Conservation (phyloP, 1,140 invertebrate genomes). For the Megathymus violae region DNA sequence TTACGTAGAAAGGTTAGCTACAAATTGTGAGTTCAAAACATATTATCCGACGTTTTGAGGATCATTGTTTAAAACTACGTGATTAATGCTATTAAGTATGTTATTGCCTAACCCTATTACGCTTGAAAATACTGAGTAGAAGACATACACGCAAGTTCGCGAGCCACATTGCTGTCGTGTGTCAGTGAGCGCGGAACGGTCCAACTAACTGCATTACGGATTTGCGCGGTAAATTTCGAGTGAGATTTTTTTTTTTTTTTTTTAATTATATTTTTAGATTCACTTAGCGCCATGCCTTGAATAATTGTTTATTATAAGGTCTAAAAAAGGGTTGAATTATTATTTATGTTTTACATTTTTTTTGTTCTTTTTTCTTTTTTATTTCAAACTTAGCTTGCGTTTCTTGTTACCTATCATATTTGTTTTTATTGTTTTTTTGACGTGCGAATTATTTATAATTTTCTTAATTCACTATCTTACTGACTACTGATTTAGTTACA, state of each 20-base stretch:
- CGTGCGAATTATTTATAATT: too few relatives aligned
- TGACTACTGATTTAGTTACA: too few relatives aligned
- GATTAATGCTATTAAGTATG: slow-evolving; percentile 29
- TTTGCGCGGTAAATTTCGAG: slow-evolving; percentile 26
- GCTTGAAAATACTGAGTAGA: slow-evolving; percentile 38
- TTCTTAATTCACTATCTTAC: too few relatives aligned
- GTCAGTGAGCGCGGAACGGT: slow-evolving; percentile 35
- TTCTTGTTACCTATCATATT: too few relatives aligned
- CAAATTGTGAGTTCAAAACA: background rate
- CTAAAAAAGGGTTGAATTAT: too few relatives aligned
- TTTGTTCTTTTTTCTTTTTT: too few relatives aligned
- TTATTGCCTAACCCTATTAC: slow-evolving; percentile 38
- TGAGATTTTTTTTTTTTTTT: slow-evolving; percentile 38
- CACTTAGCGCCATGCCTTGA: too few relatives aligned
- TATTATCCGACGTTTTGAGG: slow-evolving; percentile 1
- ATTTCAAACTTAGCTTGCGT: too few relatives aligned
- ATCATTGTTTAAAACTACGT: slow-evolving; percentile 30
- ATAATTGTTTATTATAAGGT: too few relatives aligned
- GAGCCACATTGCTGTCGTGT: slow-evolving; percentile 42
- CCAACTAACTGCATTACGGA: slow-evolving; percentile 15
- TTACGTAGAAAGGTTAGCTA: slow-evolving; percentile 4
- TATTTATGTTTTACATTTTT: too few relatives aligned
- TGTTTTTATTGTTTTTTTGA: too few relatives aligned
- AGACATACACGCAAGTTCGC: slow-evolving; percentile 36
- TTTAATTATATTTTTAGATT: too few relatives aligned